Percentiles rank a stretch among this genome's conserved stretches.
Conservation (phyloP, 2,888 invertebrate genomes). For the Uropetala carovei region DNA sequence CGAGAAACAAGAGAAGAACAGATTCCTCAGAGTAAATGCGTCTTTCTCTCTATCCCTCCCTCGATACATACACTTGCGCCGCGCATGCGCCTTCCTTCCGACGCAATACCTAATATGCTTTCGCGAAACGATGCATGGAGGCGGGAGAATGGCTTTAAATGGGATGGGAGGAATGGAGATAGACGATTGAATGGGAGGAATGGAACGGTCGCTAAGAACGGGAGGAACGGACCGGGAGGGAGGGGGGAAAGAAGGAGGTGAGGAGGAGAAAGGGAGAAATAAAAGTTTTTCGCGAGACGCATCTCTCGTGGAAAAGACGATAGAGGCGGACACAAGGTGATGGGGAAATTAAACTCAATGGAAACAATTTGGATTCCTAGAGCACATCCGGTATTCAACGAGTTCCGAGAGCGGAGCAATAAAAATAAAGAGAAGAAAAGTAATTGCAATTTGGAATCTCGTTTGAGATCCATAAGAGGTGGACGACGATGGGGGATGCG, state of each 20-base stretch:
- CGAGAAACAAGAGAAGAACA: background rate
- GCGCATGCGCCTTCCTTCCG: background rate
- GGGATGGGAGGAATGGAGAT: background rate
- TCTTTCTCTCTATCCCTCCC: background rate
- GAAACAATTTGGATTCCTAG: conserved; percentile 32
- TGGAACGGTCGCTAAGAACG: background rate
- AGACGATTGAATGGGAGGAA: background rate
- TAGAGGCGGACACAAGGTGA: conserved; percentile 14
- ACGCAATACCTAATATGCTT: background rate
- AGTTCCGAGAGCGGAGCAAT: conserved; percentile 11
- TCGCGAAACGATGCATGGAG: background rate
- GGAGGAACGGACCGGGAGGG: background rate
- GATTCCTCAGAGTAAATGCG: background rate
- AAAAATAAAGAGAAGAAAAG: conserved; percentile 3
- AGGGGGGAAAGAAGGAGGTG: background rate
- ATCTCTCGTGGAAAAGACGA: background rate
- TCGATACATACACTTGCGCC: background rate
- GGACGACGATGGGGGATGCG: background rate
- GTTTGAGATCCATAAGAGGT: conserved; percentile 7
- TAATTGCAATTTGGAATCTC: conserved; percentile 32
- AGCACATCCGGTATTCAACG: conserved; percentile 10
- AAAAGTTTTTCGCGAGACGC: background rate
- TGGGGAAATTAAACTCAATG: conserved; percentile 32
- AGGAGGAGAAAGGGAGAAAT: background rate
- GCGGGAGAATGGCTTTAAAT: background rate